These are phyloP conservation scores for Andrena trimmerana DNA, from an alignment of 2,888 invertebrate species.

Conservation along the genomic window DNA sequence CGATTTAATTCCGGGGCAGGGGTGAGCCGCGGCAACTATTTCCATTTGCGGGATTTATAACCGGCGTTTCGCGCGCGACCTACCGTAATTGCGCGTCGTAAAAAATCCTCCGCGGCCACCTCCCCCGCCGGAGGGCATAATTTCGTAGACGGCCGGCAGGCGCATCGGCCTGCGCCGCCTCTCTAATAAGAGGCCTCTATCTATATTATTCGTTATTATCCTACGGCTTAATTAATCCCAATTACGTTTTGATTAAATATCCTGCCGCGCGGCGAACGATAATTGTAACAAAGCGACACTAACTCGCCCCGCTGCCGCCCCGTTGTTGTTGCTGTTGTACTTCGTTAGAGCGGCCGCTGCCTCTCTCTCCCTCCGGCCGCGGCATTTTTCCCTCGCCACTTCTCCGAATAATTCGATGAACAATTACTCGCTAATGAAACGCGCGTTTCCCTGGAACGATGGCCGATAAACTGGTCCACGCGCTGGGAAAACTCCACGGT, in stretches of 20 bases:
- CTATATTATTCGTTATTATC: conserved; percentile 41
- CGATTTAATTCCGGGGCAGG: conserved; percentile 72
- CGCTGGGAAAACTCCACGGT: background rate
- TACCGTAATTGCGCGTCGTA: conserved; percentile 55
- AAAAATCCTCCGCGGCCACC: conserved; percentile 26
- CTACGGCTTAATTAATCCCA: conserved; percentile 48
- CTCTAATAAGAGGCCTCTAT: conserved; percentile 23
- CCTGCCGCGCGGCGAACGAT: conserved; percentile 32
- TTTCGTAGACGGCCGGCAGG: conserved; percentile 5
- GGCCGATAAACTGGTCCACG: conserved; percentile 1
- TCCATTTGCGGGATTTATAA: conserved; percentile 72
- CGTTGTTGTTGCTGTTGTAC: background rate
- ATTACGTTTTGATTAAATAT: conserved; percentile 53
- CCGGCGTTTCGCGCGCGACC: conserved; percentile 26
- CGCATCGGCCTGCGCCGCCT: background rate
- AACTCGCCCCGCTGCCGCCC: background rate
- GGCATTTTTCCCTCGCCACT: conserved; percentile 21
- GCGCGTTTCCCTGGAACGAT: conserved; percentile 14
- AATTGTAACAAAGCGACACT: conserved; percentile 36
- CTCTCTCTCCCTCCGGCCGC: background rate
- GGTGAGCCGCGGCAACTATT: conserved; percentile 64
- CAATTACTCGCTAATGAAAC: conserved; percentile 48
- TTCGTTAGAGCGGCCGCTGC: conserved; percentile 21
- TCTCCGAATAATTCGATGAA: conserved; percentile 31
- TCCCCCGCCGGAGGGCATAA: background rate